Base-by-base conservation (phyloP, 2,797 vertebrate species). In the Gymnothorax reevesii region DNA sequence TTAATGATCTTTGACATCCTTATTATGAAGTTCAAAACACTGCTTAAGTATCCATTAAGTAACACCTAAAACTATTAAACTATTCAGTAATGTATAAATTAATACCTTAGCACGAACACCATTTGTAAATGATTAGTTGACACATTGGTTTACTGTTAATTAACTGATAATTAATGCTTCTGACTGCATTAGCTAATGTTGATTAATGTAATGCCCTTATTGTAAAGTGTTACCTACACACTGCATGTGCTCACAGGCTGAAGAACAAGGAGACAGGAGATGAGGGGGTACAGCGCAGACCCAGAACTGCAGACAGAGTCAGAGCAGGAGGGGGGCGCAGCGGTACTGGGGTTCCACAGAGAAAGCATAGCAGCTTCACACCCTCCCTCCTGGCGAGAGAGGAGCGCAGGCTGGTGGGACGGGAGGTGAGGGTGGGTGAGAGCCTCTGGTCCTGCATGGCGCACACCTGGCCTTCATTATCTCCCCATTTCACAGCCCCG, bases 401-500 rank as follows among this genome's bases (percentile, higher is more conserved):
- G 33, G 71, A 33, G 27, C n/a, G 2, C 25, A 75, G 25, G 33
- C 33, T 42, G 33, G 33, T 42, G 33, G 33, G 33, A 2, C 33
- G 2, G 33, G 33, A 42, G 33, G 33, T 42, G 33, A 42, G 33
- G 71, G 93, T 92, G 94, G 93, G 93, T 93, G 93, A 93, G 93
- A 91, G 91, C 93, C 92, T 80, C 90, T 52, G 90, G 71, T 92
- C 95, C 95, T 91, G 59, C 12, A 17, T 17, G 91, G 90, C 84
- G 94, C 93, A 92, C 96, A 97, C 96, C 97, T 97, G 97, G 96
- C 95, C 96, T 95, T 95, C 92, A 97, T 97, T 97, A 97, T 95
- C 94, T 95, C 94, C 75, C 96, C 94, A 95, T 97, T 97, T 96
- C 95, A 95, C 94, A 94, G 95, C 90, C 94, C 94, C 91, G 90